phyloP scores from a whole-genome alignment of 1,140 invertebrate genomes.

The Lysiphlebus fabarum region DNA sequence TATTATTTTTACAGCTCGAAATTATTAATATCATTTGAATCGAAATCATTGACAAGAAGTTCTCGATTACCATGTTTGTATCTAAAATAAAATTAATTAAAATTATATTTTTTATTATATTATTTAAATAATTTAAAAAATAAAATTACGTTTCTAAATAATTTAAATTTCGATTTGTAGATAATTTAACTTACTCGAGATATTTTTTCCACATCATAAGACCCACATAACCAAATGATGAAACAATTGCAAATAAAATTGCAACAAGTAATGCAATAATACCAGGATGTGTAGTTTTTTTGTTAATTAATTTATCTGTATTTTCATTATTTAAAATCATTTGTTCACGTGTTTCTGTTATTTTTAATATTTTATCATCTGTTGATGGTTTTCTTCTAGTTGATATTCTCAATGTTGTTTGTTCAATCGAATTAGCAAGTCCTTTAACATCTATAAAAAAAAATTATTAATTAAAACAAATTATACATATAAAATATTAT shows the following conservation, averaged over 20 bases:
- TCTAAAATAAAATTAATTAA: constrained; percentile 37
- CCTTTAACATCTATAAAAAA: too few relatives aligned
- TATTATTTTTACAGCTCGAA: constrained; percentile 45
- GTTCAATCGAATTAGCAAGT: too few relatives aligned
- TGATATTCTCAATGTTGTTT: too few relatives aligned
- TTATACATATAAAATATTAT: too few relatives aligned
- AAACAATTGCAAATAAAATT: constrained; percentile 38
- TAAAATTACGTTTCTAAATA: too few relatives aligned
- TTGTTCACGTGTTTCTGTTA: constrained; percentile 7
- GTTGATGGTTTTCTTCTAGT: not conserved
- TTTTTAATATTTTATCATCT: not conserved
- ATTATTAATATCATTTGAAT: constrained; percentile 47
- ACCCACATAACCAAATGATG: constrained; percentile 42
- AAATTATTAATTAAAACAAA: too few relatives aligned
- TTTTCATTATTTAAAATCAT: constrained; percentile 7
- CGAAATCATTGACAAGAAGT: constrained; percentile 51
- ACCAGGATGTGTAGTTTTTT: constrained; percentile 28
- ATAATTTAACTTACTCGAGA: constrained; percentile 44
- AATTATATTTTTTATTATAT: constrained; percentile 10
- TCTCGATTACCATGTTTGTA: constrained; percentile 49
- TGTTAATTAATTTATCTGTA: constrained; percentile 12
- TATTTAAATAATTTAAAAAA: too few relatives aligned
- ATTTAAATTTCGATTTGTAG: too few relatives aligned
- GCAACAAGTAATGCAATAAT: constrained; percentile 37
- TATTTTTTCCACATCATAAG: constrained; percentile 47